A percentile compares a stretch with the other conserved stretches of the same genome.
phyloP scores from a whole-genome alignment of 2,888 invertebrate species.

The Protonemura montana region DNA sequence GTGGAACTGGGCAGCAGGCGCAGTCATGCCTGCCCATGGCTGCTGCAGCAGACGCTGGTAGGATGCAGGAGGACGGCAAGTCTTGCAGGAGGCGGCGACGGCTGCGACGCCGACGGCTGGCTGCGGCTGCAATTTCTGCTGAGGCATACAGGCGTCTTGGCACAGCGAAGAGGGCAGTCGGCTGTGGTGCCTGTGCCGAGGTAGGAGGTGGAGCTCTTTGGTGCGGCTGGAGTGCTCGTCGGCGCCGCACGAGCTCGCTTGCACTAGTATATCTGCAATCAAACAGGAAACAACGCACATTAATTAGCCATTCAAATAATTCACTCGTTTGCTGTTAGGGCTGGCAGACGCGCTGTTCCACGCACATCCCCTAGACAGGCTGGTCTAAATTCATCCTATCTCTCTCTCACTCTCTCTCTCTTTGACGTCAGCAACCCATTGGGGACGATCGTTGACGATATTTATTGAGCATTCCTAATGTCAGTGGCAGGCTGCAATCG shows the following conservation, averaged over 20 bases:
- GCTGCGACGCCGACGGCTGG: constrained; percentile 45
- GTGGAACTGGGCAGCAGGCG: constrained; percentile 38
- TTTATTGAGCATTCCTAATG: constrained; percentile 3
- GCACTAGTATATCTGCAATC: constrained; percentile 28
- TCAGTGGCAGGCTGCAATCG: background rate
- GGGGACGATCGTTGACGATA: background rate
- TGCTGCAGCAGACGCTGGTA: constrained; percentile 48
- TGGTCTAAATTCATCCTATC: background rate
- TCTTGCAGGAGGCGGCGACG: constrained; percentile 47
- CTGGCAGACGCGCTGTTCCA: background rate
- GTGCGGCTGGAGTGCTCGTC: background rate
- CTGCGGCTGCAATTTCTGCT: constrained; percentile 44
- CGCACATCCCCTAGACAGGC: constrained; percentile 18
- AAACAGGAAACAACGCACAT: background rate
- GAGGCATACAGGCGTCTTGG: constrained; percentile 19
- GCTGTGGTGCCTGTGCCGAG: constrained; percentile 14
- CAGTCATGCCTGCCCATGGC: constrained; percentile 48
- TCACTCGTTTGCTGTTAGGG: background rate
- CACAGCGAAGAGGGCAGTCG: background rate
- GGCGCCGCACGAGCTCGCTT: constrained; percentile 21
- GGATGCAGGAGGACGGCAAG: constrained; percentile 36
- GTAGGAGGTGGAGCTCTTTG: constrained; percentile 24
- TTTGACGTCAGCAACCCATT: background rate
- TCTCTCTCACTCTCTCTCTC: constrained; percentile 14
- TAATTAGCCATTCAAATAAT: background rate